phyloP scores from a whole-genome alignment of 1,140 invertebrate genomes.

The Acyrthosiphon pisum region DNA sequence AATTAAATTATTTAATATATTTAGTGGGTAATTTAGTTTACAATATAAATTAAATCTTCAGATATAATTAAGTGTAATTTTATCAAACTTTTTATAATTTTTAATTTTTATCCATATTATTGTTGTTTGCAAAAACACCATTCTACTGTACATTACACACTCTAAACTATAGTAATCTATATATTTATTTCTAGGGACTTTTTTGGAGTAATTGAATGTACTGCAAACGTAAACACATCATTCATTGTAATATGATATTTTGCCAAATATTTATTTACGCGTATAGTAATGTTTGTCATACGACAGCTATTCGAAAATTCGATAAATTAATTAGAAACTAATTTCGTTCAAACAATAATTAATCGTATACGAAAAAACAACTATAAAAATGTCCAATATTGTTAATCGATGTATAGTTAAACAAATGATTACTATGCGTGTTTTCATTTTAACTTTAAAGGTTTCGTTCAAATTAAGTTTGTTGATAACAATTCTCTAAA shows the following conservation, averaged over 20 bases:
- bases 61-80: not conserved
- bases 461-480: not conserved
- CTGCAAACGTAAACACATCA: not conserved
- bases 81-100: not conserved
- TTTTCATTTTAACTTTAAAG: not conserved
- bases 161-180: not conserved
- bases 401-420: not conserved
- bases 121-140: not conserved
- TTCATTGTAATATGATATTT: not conserved
- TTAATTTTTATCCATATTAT: not conserved
- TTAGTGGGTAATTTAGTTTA: not conserved
- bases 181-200: not conserved
- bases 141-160: not conserved
- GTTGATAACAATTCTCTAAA: not conserved
- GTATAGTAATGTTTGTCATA: not conserved
- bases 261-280: slow-evolving; percentile 5
- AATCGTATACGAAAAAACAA: not conserved
- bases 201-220: not conserved
- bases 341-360: not conserved
- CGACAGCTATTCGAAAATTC: not conserved
- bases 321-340: not conserved
- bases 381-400: not conserved
- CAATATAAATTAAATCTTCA: not conserved
- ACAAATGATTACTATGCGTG: not conserved
- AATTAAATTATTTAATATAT: not conserved